Evolutionary conservation across 2,888 invertebrate genomes (phyloP), one percentile per base, ranked within the genome.

Genomic region (Molorchus minor): DNA sequence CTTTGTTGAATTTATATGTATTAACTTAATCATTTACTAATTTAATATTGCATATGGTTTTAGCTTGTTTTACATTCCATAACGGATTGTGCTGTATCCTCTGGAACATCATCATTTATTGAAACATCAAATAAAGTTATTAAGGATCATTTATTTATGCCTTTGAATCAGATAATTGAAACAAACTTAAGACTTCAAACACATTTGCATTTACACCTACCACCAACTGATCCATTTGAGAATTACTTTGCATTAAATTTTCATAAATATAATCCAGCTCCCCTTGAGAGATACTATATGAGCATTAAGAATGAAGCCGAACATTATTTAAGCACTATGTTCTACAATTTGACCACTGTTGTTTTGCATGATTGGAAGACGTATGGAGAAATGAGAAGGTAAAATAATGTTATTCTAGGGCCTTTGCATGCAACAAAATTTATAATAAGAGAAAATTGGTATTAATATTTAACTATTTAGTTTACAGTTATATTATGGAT

Each of bases 351-450:
- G 71, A 98, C 98, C 0, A 96, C 98, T 1, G 96, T 99, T 21
- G 96, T 98, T 4, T 83, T 98, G 41, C 96, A 98, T 70, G 97
- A 99, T 80, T 98, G 98, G 96, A 93, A 92, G 79, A 96, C 96
- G 0, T 99, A 99, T 77, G 92, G 94, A 13, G 94, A 96, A 82
- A 99, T 99, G 98, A 87, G 96, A 60, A 91, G 92, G 76, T 77
- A 68, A 60, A n/a, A 12, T 33, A 17, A 25, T 25, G 25, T 25
- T 3, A 25, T 8, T 25, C 8, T n/a, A n/a, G n/a, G n/a, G n/a
- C n/a, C n/a, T n/a, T n/a, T n/a, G n/a, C n/a, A n/a, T n/a, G n/a
- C n/a, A n/a, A n/a, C n/a, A n/a, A n/a, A n/a, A n/a, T n/a, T n/a
- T n/a, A n/a, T n/a, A n/a, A n/a, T n/a, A n/a, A n/a, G n/a, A n/a